Evolutionary conservation across 2,888 invertebrate genomes (phyloP), one percentile per base, ranked within the genome.

Genomic region (Spisula solida): DNA sequence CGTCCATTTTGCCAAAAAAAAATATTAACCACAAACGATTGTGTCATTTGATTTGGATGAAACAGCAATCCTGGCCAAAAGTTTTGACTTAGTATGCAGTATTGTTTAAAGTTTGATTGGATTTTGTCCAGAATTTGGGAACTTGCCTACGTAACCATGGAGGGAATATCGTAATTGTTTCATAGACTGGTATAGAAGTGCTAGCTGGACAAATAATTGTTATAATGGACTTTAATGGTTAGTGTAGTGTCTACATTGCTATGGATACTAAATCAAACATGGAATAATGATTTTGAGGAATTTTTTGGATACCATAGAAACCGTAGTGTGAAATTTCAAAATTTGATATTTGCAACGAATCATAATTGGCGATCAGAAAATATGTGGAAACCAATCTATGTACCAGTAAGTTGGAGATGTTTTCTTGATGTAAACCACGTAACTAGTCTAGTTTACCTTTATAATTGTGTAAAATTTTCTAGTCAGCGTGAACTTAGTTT

Each of bases 331-430:
- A 83, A 87, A 82, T 82, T 25, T 60, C 20, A 51, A 81, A 29
- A 82, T 83, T 60, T 79, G 31, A 87, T 56, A 79, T 79, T 82
- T 20, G 18, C 55, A 25, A 34, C 55, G n/a, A 82, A 48, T 81
- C 66, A 81, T 5, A 60, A 20, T 41, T 85, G 66, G 86, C 41
- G 81, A 34, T 31, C 55, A 56, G 85, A 86, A 81, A 86, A 81
- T 60, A 91, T 91, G 91, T 91, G 91, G 91, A 91, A 91, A 81
- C 91, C 91, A 14, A 25, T 81, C 31, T 91, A 80, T 87, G 60
- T 85, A 20, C 91, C 91, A 47, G 91, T 91, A 90, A 91, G 91
- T 90, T 70, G 41, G 60, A 81, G 79, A 60, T 79, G 75, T 78
- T 75, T 84, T 51, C 25, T 48, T 48, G 25, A 80, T n/a, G 20